Evolutionary conservation across 2,888 invertebrate species (phyloP), one percentile per base, ranked within the genome.

Genomic region (Lamproptera curius): DNA sequence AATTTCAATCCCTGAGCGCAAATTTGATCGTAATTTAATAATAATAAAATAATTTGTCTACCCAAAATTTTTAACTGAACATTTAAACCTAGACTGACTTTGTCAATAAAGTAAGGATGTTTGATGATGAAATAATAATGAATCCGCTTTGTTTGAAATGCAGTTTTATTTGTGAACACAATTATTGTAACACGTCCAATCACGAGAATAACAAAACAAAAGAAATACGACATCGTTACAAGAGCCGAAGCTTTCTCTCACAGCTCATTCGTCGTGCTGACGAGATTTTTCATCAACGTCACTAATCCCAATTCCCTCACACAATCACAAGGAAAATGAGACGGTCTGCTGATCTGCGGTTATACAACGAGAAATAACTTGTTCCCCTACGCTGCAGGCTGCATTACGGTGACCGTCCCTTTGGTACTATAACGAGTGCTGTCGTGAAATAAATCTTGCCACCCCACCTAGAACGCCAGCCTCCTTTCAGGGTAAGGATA

Each of bases 401-500:
- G 82, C 82, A 82, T 75, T 76, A 76, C 63, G 57, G 59, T 59
- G 50, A 64, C 61, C 63, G 71, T 83, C 84, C 84, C 84, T 77
- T 78, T 64, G 77, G 84, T 74, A 69, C 81, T 73, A 73, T 84
- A 83, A 83, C 83, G 79, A 75, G 75, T 72, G 59, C 71, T 77
- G 81, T 82, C 80, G 70, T 76, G 80, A 81, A 74, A 86, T 86
- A 86, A 86, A 86, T 86, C 86, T 84, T 73, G 56, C 75, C 78
- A 73, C 86, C 85, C 86, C 71, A 63, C 62, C 60, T 61, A 57
- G 58, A 59, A 60, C 65, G 70, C 68, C 76, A 77, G 76, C 74
- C 76, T 71, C 70, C 75, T 77, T 78, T 81, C 81, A 78, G 70
- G 65, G 69, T 55, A 59, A 57, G 78, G 76, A 80, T 81, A 79